phyloP scores from a whole-genome alignment of 2,797 vertebrate species.

The Esox masquinongy region DNA sequence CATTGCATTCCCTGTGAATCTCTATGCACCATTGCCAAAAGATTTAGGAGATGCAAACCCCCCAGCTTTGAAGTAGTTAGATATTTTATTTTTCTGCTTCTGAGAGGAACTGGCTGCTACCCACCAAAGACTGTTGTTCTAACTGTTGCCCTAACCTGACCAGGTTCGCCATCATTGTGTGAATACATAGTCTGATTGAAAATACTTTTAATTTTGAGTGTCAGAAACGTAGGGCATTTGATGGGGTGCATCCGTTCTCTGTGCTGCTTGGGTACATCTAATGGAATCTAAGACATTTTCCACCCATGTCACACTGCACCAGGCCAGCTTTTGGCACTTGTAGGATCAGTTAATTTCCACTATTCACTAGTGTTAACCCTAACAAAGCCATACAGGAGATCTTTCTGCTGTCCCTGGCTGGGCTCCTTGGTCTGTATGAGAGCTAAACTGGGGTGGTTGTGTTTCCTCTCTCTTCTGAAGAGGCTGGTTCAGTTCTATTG shows the following conservation, averaged over 20 bases:
- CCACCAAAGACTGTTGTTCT: too few relatives aligned
- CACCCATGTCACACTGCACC: conserved; percentile 21
- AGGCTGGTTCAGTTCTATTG: conserved; percentile 30
- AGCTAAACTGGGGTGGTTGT: conserved; percentile 36
- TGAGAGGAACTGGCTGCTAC: too few relatives aligned
- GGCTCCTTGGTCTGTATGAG: conserved; percentile 53
- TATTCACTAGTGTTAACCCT: conserved; percentile 69
- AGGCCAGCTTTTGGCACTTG: conserved; percentile 63
- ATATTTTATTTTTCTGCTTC: too few relatives aligned
- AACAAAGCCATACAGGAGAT: conserved; percentile 71
- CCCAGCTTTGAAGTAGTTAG: too few relatives aligned
- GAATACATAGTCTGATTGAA: conserved; percentile 60
- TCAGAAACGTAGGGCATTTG: conserved; percentile 54
- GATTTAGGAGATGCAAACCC: too few relatives aligned
- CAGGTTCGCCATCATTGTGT: conserved; percentile 33
- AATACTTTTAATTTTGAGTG: conserved; percentile 74
- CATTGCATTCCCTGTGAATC: too few relatives aligned
- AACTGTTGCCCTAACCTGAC: too few relatives aligned
- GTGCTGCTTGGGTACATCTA: conserved; percentile 59
- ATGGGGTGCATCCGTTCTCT: conserved; percentile 66
- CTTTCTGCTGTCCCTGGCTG: conserved; percentile 51
- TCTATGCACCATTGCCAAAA: too few relatives aligned
- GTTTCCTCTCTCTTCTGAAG: conserved; percentile 31
- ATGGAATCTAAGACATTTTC: conserved; percentile 55
- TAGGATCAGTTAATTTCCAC: conserved; percentile 76